These are phyloP conservation scores for Zaprionus ornatus DNA, from an alignment of 1,140 invertebrate genomes.

Conservation along the genomic window DNA sequence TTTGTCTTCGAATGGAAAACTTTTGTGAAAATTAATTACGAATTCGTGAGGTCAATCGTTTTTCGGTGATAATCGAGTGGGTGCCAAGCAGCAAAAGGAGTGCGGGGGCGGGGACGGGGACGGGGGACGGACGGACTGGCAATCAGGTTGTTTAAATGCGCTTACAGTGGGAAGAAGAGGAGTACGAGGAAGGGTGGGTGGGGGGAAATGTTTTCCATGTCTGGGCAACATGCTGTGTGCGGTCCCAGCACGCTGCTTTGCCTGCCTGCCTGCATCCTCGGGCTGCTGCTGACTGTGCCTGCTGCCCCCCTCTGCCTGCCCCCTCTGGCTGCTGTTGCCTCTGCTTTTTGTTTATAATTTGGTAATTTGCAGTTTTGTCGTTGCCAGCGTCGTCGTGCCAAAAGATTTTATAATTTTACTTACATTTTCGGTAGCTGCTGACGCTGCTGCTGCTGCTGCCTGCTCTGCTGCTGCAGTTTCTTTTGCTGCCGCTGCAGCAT, in stretches of 20 bases:
- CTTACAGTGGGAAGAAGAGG: conserved; percentile 36
- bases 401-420: conserved; percentile 80
- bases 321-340: not conserved
- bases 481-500: conserved; percentile 60
- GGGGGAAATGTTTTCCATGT: conserved; percentile 2
- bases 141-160: conserved; percentile 64
- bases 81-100: conserved; percentile 52
- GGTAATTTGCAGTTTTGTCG: conserved; percentile 80
- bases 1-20: conserved; percentile 82
- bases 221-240: conserved; percentile 61
- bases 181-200: too few relatives aligned
- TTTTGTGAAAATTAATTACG: conserved; percentile 83
- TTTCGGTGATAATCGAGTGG: conserved; percentile 81
- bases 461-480: conserved; percentile 17
- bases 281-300: conserved; percentile 27
- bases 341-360: conserved; percentile 73
- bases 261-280: conserved; percentile 32
- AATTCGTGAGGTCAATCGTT: conserved; percentile 82
- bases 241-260: conserved; percentile 29
- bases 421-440: conserved; percentile 72
- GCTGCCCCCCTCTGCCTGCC: conserved; percentile 14
- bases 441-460: conserved; percentile 33
- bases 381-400: conserved; percentile 68
- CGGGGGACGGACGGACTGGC: not conserved
- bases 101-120: not conserved